These are phyloP conservation scores for Scaptomyza flava DNA, from an alignment of 2,888 invertebrate species.

Conservation along the genomic window DNA sequence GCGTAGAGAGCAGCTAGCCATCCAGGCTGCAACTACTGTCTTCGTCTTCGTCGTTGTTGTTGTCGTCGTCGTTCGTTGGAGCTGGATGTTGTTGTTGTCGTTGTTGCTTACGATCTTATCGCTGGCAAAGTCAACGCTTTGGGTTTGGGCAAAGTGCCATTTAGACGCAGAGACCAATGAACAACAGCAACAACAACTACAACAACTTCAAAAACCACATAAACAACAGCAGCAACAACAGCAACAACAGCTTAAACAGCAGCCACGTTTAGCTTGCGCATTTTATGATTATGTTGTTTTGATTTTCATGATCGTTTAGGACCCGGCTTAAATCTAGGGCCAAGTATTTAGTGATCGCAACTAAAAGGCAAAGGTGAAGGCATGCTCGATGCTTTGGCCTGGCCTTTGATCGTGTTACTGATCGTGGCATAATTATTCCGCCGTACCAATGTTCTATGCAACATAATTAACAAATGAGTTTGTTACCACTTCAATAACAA, in stretches of 20 bases:
- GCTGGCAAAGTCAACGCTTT: slow-evolving; percentile 75
- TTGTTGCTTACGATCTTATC: slow-evolving; percentile 71
- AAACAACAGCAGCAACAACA: slow-evolving; percentile 45
- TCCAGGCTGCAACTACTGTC: slow-evolving; percentile 51
- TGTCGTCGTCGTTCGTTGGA: slow-evolving; percentile 32
- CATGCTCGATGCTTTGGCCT: slow-evolving; percentile 48
- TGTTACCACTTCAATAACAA: slow-evolving; percentile 74
- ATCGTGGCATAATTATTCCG: slow-evolving; percentile 75
- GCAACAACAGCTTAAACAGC: slow-evolving; percentile 48
- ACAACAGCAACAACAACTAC: slow-evolving; percentile 37
- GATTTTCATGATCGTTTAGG: slow-evolving; percentile 78
- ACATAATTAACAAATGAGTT: slow-evolving; percentile 84
- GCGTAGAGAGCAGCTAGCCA: slow-evolving; percentile 34
- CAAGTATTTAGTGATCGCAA: slow-evolving; percentile 73
- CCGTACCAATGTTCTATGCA: slow-evolving; percentile 67
- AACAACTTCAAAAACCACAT: slow-evolving; percentile 26
- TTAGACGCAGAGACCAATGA: slow-evolving; percentile 76
- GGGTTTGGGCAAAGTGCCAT: slow-evolving; percentile 76
- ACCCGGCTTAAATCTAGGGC: slow-evolving; percentile 49
- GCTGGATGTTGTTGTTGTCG: slow-evolving; percentile 20
- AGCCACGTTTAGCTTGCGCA: slow-evolving; percentile 78
- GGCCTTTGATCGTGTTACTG: slow-evolving; percentile 80
- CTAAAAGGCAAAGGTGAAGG: slow-evolving; percentile 61
- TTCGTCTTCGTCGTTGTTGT: slow-evolving; percentile 13
- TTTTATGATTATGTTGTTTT: slow-evolving; percentile 80